These are phyloP conservation scores for Antedon mediterranea DNA, from an alignment of 53 echinoderm and acorn worm genomes.

Conservation along the genomic window DNA sequence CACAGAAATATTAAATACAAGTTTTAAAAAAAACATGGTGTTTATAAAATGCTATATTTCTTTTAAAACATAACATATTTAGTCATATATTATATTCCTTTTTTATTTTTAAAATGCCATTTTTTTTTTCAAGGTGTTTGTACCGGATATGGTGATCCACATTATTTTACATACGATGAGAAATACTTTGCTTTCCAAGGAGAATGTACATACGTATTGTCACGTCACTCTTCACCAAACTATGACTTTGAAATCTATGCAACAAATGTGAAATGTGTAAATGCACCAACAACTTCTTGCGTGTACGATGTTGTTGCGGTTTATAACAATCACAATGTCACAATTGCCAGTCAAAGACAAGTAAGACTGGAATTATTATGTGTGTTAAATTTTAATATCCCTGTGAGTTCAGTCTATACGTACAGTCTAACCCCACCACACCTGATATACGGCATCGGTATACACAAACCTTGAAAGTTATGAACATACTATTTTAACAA, in stretches of 20 bases:
- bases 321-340: neutral
- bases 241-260: neutral
- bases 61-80: no score
- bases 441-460: no score
- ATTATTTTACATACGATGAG: neutral
- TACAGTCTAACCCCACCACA: no score
- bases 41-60: no score
- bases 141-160: slow-evolving; percentile 1
- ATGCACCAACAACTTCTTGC: neutral
- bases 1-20: no score
- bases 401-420: no score
- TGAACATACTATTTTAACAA: no score
- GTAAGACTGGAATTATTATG: no score
- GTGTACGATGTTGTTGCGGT: neutral
- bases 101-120: no score
- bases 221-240: neutral
- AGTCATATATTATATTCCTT: neutral
- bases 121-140: neutral
- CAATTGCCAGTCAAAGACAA: neutral
- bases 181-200: slow-evolving; percentile 2
- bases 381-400: no score
- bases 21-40: no score
- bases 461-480: no score
- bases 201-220: neutral
- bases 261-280: neutral